These are phyloP conservation scores for Cacoxenus indagator DNA, from an alignment of 2,888 invertebrate species.

Conservation along the genomic window DNA sequence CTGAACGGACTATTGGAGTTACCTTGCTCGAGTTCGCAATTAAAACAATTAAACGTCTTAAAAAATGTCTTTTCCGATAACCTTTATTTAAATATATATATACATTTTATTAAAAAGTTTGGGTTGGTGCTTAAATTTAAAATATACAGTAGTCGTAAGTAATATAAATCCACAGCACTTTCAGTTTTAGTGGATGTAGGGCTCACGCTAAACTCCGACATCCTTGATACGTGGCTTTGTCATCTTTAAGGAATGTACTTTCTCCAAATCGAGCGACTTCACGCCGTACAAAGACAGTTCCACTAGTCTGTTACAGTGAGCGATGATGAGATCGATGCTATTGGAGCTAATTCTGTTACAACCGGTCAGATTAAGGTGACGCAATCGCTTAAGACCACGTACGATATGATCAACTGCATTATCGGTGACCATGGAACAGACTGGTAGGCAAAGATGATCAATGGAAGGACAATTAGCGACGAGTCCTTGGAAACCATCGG, in stretches of 20 bases:
- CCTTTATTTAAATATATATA: neutral
- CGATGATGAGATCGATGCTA: constrained; percentile 45
- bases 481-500: constrained; percentile 48
- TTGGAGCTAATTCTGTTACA: constrained; percentile 46
- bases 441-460: constrained; percentile 53
- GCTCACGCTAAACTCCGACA: constrained; percentile 54
- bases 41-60: no score
- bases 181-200: constrained; percentile 39
- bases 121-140: no score
- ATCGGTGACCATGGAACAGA: constrained; percentile 48
- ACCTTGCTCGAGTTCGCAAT: no score
- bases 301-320: constrained; percentile 42
- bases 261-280: constrained; percentile 44
- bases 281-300: constrained; percentile 52
- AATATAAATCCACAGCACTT: neutral
- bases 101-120: no score
- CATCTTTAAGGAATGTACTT: constrained; percentile 40
- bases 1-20: no score
- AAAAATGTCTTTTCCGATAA: neutral
- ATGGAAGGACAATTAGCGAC: constrained; percentile 52
- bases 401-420: constrained; percentile 44
- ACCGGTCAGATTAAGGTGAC: constrained; percentile 52
- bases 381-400: constrained; percentile 49
- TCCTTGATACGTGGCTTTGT: constrained; percentile 48
- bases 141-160: neutral